phyloP scores from a whole-genome alignment of 2,113 vertebrate genomes.

The Labeo rohita region DNA sequence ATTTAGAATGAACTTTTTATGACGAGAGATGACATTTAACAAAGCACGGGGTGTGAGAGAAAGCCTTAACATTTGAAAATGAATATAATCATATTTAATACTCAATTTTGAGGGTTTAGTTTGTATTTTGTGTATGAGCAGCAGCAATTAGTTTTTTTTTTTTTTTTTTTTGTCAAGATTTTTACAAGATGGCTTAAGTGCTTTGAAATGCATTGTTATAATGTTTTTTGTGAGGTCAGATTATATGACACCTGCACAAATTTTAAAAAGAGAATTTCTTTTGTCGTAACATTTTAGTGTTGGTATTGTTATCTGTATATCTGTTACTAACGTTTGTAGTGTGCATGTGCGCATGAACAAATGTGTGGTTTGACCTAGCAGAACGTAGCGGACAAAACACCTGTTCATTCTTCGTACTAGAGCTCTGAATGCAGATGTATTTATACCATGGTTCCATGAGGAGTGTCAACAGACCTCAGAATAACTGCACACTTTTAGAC shows the following conservation, averaged over 20 bases:
- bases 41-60: not conserved
- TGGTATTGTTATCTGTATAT: conserved; percentile 22
- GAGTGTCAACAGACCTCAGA: conserved; percentile 55
- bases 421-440: conserved; percentile 45
- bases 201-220: not conserved
- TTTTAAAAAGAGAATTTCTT: not conserved
- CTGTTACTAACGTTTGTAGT: conserved; percentile 15
- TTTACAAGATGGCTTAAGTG: not conserved
- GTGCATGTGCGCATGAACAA: conserved; percentile 5
- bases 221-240: not conserved
- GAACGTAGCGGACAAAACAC: conserved; percentile 58
- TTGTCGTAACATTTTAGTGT: not conserved
- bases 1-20: not conserved
- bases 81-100: not conserved
- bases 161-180: not conserved
- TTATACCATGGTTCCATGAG: conserved; percentile 60
- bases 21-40: not conserved
- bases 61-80: not conserved
- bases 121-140: not conserved
- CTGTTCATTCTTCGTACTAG: conserved; percentile 66
- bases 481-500: conserved; percentile 54
- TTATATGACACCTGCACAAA: not conserved
- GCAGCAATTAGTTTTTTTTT: not conserved
- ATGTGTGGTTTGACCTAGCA: conserved; percentile 58
- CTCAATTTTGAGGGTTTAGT: not conserved